These are phyloP conservation scores for Cyanocitta stelleri DNA, from an alignment of 2,113 vertebrate genomes.

Conservation along the genomic window DNA sequence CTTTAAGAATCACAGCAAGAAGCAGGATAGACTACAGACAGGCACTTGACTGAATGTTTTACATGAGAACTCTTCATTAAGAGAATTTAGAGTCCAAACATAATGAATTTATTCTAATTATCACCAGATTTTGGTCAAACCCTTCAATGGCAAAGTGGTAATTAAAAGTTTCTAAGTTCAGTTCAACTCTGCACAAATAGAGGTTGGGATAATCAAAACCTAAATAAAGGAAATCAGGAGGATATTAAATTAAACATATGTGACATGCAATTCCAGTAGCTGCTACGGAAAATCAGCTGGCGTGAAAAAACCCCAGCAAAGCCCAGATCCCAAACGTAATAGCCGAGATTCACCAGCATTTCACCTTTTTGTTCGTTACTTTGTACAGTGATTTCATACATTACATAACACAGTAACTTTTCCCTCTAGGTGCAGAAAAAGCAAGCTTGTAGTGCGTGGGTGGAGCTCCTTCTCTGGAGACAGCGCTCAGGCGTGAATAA, in stretches of 20 bases:
- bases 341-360: neutral
- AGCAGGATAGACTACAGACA: neutral
- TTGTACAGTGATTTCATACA: neutral
- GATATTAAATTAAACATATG: neutral
- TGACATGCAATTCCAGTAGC: neutral
- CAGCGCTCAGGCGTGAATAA: neutral
- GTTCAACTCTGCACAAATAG: neutral
- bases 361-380: neutral
- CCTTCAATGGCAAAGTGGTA: neutral
- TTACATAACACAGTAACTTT: neutral
- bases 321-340: fast-evolving
- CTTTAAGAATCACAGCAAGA: neutral
- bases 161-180: neutral
- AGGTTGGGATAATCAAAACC: neutral
- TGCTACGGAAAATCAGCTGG: neutral
- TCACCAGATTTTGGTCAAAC: neutral
- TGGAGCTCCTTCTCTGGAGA: neutral
- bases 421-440: neutral
- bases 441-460: fast-evolving
- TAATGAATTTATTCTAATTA: neutral
- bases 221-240: neutral
- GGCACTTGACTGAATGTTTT: neutral
- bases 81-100: neutral
- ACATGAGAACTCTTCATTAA: neutral
- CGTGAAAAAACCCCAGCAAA: neutral